These are phyloP conservation scores for Macrotrachela quadricornifera DNA, from an alignment of 1,140 invertebrate species.

Conservation along the genomic window DNA sequence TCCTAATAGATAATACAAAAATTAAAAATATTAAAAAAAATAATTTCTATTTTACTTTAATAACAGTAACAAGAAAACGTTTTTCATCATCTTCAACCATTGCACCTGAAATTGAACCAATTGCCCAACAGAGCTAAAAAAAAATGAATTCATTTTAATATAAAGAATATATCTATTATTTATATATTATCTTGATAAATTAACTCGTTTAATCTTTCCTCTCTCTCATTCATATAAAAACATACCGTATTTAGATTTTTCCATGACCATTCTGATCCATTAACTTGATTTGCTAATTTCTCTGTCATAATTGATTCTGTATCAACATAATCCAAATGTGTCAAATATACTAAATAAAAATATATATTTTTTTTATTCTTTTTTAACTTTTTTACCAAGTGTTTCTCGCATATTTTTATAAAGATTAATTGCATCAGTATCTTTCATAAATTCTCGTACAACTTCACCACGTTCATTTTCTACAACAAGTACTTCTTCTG, in stretches of 20 bases:
- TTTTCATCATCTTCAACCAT: constrained; percentile 99
- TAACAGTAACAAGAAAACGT: constrained; percentile 92
- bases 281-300: constrained; percentile 94
- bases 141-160: too few relatives aligned
- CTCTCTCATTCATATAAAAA: too few relatives aligned
- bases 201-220: too few relatives aligned
- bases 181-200: too few relatives aligned
- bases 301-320: constrained; percentile 98
- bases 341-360: constrained; percentile 24
- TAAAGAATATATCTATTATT: too few relatives aligned
- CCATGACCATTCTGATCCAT: constrained; percentile 97
- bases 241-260: constrained; percentile 83
- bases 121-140: constrained; percentile 63
- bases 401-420: constrained; percentile 99
- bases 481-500: constrained; percentile 99
- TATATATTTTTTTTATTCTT: too few relatives aligned
- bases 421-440: constrained; percentile 95
- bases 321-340: constrained; percentile 77
- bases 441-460: constrained; percentile 97
- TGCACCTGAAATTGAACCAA: constrained; percentile 93
- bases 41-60: constrained; percentile 41
- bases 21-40: not conserved
- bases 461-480: constrained; percentile 99
- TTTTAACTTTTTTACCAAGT: not conserved
- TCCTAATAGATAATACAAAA: constrained; percentile 36